Conservation (phyloP, 2,113 vertebrate species). For the Rostratula benghalensis region DNA sequence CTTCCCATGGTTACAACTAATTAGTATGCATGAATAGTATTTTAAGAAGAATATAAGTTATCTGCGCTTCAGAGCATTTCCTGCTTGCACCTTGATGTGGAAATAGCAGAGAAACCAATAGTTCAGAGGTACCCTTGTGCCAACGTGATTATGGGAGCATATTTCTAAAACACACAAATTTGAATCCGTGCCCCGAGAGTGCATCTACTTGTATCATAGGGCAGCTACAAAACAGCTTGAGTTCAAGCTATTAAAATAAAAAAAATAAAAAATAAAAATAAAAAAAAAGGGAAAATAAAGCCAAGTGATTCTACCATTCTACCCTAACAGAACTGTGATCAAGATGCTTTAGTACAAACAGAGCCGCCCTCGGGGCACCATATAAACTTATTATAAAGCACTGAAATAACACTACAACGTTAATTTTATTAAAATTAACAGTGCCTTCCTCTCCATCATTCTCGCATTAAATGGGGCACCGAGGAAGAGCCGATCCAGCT, state of each 20-base stretch:
- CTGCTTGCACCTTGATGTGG: not conserved
- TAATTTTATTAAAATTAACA: constrained; percentile 64
- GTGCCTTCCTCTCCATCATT: not conserved
- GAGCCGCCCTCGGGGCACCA: not conserved
- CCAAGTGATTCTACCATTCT: not conserved
- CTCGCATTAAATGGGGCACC: not conserved
- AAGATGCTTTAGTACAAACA: constrained; percentile 1
- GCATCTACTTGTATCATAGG: not conserved
- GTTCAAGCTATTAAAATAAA: not conserved
- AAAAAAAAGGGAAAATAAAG: not conserved
- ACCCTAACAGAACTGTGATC: not conserved
- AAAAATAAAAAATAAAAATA: not conserved
- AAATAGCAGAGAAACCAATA: not conserved
- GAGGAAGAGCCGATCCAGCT: not conserved
- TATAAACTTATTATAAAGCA: constrained; percentile 29
- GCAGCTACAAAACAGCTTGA: constrained; percentile 24
- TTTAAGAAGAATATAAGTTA: constrained; percentile 30
- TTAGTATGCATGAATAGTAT: constrained; percentile 51
- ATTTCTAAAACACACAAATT: constrained; percentile 43
- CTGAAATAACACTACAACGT: constrained; percentile 22
- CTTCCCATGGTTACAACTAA: constrained; percentile 36
- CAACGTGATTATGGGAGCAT: not conserved
- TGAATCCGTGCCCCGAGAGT: constrained; percentile 11
- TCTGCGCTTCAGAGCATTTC: not conserved
- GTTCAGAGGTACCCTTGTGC: not conserved